Percentiles rank a stretch among this genome's conserved stretches.
These are phyloP conservation scores for Darevskia mixta DNA, from an alignment of 2,797 vertebrate species.

Conservation along the genomic window DNA sequence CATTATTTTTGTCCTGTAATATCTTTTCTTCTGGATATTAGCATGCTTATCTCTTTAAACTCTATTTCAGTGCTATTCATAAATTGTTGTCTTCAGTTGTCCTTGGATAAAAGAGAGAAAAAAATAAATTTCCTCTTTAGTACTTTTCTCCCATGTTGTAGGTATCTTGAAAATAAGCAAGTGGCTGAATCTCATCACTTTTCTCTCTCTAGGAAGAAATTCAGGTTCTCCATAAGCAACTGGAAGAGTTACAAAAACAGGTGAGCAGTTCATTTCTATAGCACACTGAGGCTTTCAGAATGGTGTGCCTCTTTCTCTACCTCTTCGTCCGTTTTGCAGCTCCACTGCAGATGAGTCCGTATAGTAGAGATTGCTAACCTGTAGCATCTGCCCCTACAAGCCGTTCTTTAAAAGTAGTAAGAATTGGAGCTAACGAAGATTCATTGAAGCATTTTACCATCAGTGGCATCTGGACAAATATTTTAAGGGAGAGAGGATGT, in stretches of 20 bases:
- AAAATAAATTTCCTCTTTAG: background rate
- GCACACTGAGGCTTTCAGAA: background rate
- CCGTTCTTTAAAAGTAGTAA: no score
- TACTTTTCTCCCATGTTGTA: background rate
- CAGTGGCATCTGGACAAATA: background rate
- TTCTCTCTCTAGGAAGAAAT: constrained; percentile 45
- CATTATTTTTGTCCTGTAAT: background rate
- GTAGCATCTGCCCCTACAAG: background rate
- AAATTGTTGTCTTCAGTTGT: background rate
- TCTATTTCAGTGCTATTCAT: background rate
- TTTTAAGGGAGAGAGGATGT: background rate
- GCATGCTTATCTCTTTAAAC: background rate
- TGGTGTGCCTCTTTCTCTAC: background rate
- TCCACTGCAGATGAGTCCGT: background rate
- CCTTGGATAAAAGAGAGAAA: background rate
- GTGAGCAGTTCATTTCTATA: constrained; percentile 45
- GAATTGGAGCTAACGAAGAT: background rate
- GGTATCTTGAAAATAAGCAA: background rate
- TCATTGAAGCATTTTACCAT: background rate
- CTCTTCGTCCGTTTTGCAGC: background rate
- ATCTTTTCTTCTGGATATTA: background rate
- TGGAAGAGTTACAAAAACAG: constrained; percentile 68
- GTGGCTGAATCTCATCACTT: constrained; percentile 21
- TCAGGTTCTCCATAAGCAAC: constrained; percentile 14
- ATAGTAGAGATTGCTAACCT: background rate